Evolutionary conservation across 2,113 vertebrate species (phyloP), one percentile per base, ranked within the genome.

Genomic region (Pygoscelis adeliae): DNA sequence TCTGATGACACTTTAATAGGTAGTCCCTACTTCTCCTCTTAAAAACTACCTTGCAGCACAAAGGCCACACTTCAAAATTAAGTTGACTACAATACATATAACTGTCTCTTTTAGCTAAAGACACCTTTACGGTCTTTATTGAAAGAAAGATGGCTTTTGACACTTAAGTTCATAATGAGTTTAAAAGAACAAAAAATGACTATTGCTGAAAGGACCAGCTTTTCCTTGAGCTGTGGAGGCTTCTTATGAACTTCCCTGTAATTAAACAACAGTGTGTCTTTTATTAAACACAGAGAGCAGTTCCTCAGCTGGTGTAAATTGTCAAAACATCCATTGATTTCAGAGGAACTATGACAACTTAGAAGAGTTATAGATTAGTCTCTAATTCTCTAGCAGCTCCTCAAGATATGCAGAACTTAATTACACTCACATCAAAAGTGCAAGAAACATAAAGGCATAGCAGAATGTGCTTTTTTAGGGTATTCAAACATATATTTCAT

Each of bases 311-410:
- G 44, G 40, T 92, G 27, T 58, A 73, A 96, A 65, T 21, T 89
- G 80, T 95, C 42, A 63, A 82, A 95, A 71, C 49, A 59, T 59
- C 23, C 69, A n/a, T 17, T 92, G 83, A 96, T 92, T 94, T 89
- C 81, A 83, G 73, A 66, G 73, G 27, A 93, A 46, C 56, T 92
- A 27, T 50, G 83, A 53, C 70, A 93, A 83, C 22, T 92, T 87
- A 1, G 5, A 50, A 58, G 73, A 96, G 66, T 56, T 94, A 79
- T 8, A 87, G 89, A 96, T 95, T 79, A 91, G 77, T 44, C 44
- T 78, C 47, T 87, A 76, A 84, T 87, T 95, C 49, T 89, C 62
- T 74, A 85, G 78, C 56, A 91, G 58, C 15, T 95, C 72, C 58
- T 93, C 58, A 40, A 89, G 83, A 92, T 89, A 89, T 8, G 36